Conservation (phyloP, 2,888 invertebrate species). For the Cerceris ruficornis region DNA sequence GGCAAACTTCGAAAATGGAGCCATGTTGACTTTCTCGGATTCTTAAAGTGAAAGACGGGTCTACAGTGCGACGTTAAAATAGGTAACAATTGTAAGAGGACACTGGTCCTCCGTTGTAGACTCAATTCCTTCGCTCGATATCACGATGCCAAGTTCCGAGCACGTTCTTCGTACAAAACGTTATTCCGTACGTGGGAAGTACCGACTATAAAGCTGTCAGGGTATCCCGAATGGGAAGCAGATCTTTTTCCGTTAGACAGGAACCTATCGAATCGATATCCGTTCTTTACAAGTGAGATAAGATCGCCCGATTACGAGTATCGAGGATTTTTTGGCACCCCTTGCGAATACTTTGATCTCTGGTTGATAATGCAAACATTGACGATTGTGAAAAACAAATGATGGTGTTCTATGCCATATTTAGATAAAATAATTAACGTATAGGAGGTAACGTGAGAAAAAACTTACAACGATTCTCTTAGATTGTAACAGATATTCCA, state of each 20-base stretch:
- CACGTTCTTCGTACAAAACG: conserved; percentile 64
- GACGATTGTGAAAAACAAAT: too few relatives aligned
- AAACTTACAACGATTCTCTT: too few relatives aligned
- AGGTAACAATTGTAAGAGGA: conserved; percentile 59
- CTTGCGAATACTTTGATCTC: neutral
- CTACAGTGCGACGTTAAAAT: conserved; percentile 50
- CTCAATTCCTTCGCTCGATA: conserved; percentile 61
- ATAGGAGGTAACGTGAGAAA: too few relatives aligned
- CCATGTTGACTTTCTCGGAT: conserved; percentile 23
- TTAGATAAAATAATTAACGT: too few relatives aligned
- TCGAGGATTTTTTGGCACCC: conserved; percentile 20
- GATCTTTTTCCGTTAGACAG: conserved; percentile 59
- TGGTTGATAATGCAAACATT: neutral
- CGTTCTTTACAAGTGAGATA: conserved; percentile 29
- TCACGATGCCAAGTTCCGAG: conserved; percentile 59
- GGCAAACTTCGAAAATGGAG: too few relatives aligned
- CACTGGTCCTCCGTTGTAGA: conserved; percentile 55
- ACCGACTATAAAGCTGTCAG: conserved; percentile 64
- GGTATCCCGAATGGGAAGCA: conserved; percentile 61
- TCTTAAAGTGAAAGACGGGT: conserved; percentile 14
- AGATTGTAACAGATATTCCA: too few relatives aligned
- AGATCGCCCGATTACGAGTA: conserved; percentile 17
- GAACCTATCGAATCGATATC: conserved; percentile 57
- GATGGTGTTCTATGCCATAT: too few relatives aligned
- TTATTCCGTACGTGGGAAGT: conserved; percentile 67